Base-by-base conservation (phyloP, 2,113 vertebrate genomes). In the mouse (Mus musculus) region DNA sequence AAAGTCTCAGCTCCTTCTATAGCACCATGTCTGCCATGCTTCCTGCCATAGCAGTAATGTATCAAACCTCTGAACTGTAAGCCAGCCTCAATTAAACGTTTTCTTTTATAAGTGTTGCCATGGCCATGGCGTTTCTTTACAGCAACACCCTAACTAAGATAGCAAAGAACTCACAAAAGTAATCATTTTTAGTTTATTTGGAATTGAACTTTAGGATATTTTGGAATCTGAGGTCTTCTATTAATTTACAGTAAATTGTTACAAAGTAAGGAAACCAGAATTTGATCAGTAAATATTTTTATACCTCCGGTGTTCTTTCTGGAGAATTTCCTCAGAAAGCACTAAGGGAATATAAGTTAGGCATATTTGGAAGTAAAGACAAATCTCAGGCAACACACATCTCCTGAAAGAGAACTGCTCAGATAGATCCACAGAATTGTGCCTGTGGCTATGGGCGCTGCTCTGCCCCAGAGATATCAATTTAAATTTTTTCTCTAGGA, bases 291-390 rank as follows among this genome's bases (percentile, higher is more conserved):
- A 94, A 92, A 90, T 97, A 97, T 95, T 95, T 97, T 97, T 97
- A 97, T 96, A 93, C 81, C 59, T 94, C 39, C 82, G 69, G 59
- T 88, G 77, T 95, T 96, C 71, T 96, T 93, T 89, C 80, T 86
- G 81, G 88, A 97, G 46, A 67, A 88, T 97, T 96, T 97, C 91
- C 61, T 92, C 54, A 73, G 59, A 92, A 95, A 90, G 46, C 90
- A 94, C 94, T 94, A 97, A 96, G 49, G 86, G 96, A 97, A 95
- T 96, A 77, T 94, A 96, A 97, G 56, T 96, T 87, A 97, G 96
- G 90, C 95, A 95, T 89, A 89, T 95, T 97, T 92, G 96, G 84
- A 95, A 97, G 87, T 89, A 95, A 42, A 96, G 92, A 93, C 90
- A 82, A 95, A 96, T 95, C 86, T 97, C 81, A 90, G 81, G 91